Percentiles rank a stretch among this genome's conserved stretches.
Evolutionary conservation across 2,113 vertebrate genomes (phyloP).

Genomic region (Xiphias gladius): DNA sequence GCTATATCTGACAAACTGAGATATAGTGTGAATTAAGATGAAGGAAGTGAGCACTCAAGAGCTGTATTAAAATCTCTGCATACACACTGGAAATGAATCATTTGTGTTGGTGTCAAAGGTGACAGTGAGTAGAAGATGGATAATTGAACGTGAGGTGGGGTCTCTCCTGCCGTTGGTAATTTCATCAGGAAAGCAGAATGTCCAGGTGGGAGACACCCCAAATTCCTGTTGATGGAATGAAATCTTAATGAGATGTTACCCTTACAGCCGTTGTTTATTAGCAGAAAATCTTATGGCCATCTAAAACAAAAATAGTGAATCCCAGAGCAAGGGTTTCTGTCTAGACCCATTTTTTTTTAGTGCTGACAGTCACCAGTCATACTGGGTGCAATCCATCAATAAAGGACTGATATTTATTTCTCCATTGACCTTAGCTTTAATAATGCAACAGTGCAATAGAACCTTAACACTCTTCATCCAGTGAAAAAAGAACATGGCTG

Average conservation of each 20-base stretch:
- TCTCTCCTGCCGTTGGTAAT: conserved; percentile 56
- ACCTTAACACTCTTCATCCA: background rate
- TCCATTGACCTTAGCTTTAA: conserved; percentile 31
- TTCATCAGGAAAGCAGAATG: conserved; percentile 37
- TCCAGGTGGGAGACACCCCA: conserved; percentile 14
- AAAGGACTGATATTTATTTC: conserved; percentile 7
- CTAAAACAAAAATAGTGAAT: background rate
- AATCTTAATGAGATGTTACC: background rate
- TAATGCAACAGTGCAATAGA: conserved; percentile 19
- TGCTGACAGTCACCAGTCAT: background rate
- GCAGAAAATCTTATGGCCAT: background rate
- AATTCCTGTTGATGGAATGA: background rate
- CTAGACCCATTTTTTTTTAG: background rate
- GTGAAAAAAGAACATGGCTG: background rate
- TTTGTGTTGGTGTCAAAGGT: conserved; percentile 28
- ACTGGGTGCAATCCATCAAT: conserved; percentile 18
- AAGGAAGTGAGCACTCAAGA: background rate
- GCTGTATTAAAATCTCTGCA: background rate
- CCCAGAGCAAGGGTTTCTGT: background rate
- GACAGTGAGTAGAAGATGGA: conserved; percentile 45
- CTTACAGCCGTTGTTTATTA: conserved; percentile 3
- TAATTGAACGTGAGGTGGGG: conserved; percentile 44
- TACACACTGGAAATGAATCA: conserved; percentile 28
- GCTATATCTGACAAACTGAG: background rate
- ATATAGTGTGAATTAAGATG: background rate